Conservation (phyloP, 2,888 invertebrate species). For the Xanthorhoe designata region DNA sequence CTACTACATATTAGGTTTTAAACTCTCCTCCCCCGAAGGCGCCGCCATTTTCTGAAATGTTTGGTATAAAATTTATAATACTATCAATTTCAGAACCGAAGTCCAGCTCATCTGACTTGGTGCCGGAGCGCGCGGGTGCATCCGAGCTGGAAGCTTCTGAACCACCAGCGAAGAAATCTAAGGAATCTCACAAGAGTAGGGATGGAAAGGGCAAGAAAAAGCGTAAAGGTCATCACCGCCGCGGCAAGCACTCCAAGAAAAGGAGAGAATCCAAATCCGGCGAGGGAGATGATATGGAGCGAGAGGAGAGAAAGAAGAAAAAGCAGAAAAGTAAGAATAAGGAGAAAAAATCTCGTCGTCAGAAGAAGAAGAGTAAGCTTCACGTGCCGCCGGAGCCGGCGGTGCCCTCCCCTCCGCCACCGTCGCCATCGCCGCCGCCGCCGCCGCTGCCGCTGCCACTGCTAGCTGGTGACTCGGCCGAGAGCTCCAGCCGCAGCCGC, state of each 20-base stretch:
- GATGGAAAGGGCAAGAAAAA: conserved; percentile 77
- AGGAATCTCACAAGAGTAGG: conserved; percentile 76
- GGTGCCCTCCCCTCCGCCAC: conserved; percentile 5
- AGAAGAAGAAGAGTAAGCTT: conserved; percentile 77
- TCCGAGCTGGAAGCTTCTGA: conserved; percentile 41
- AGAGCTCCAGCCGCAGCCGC: conserved; percentile 75
- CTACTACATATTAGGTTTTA: neutral
- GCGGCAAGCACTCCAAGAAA: conserved; percentile 80
- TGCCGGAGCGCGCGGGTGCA: conserved; percentile 47
- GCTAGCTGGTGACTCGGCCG: conserved; percentile 59
- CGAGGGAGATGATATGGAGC: conserved; percentile 59
- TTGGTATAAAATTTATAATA: conserved; percentile 17
- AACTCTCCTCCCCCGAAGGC: no score
- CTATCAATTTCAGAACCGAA: conserved; percentile 64
- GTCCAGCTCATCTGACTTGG: conserved; percentile 64
- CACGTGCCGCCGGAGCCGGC: conserved; percentile 47
- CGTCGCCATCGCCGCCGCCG: neutral
- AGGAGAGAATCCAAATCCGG: conserved; percentile 69
- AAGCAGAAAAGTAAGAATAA: conserved; percentile 73
- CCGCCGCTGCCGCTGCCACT: conserved; percentile 61
- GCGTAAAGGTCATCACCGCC: conserved; percentile 76
- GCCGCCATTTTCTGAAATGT: no score
- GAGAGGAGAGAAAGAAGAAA: conserved; percentile 68
- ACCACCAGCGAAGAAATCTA: conserved; percentile 56
- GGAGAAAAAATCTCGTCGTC: conserved; percentile 79